Evolutionary conservation across 2,797 vertebrate genomes (phyloP).

Genomic region (Bucorvus abyssinicus): DNA sequence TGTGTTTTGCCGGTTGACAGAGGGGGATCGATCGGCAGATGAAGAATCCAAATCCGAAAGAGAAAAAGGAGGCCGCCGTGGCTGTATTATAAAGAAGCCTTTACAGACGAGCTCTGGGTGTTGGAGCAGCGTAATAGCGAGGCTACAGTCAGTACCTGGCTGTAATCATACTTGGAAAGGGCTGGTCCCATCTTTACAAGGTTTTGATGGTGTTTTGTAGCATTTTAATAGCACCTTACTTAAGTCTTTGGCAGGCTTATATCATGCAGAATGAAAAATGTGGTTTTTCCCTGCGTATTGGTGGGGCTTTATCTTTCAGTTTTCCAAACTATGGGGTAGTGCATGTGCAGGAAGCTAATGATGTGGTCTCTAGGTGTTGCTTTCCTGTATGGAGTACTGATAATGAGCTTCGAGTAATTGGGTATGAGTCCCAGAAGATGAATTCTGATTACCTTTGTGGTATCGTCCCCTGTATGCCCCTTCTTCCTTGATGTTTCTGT

Average conservation of each 20-base stretch:
- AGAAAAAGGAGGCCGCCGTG: not conserved
- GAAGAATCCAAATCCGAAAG: not conserved
- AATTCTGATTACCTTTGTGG: conserved; percentile 89
- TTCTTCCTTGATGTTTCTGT: conserved; percentile 79
- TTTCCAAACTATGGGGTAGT: conserved; percentile 80
- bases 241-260: not conserved
- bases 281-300: not conserved
- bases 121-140: not conserved
- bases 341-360: conserved; percentile 84
- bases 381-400: conserved; percentile 80
- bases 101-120: not conserved
- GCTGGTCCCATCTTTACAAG: not conserved
- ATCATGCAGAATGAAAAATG: not conserved
- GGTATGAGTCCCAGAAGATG: conserved; percentile 86
- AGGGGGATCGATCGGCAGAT: not conserved
- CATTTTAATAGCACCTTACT: not conserved
- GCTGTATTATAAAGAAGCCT: not conserved
- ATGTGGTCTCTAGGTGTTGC: conserved; percentile 86
- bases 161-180: not conserved
- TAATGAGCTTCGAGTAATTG: conserved; percentile 91
- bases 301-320: conserved; percentile 50
- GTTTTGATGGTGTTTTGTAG: not conserved
- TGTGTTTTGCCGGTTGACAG: conserved; percentile 1
- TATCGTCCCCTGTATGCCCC: conserved; percentile 69
- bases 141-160: not conserved